Evolutionary conservation across 2,797 vertebrate genomes (phyloP).

Genomic region (Helostoma temminkii): DNA sequence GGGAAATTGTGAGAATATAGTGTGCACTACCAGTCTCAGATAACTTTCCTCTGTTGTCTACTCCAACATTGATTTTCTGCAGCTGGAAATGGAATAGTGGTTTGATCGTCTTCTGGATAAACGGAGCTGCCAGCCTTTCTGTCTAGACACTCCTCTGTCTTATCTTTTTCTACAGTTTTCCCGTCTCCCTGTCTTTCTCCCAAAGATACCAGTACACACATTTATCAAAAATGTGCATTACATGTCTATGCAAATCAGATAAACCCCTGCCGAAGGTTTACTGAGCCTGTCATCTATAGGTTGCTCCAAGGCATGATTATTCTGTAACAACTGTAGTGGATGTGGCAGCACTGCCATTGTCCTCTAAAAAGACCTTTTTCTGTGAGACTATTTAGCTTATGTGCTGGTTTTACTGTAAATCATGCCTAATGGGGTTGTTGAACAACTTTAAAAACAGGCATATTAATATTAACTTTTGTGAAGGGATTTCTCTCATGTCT

Average conservation of each 20-base stretch:
- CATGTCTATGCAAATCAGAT: slow-evolving; percentile 64
- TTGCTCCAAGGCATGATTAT: slow-evolving; percentile 61
- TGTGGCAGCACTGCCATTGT: not conserved
- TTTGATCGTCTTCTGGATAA: slow-evolving; percentile 55
- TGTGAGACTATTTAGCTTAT: not conserved
- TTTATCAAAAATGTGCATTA: slow-evolving; percentile 45
- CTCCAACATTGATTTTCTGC: slow-evolving; percentile 54
- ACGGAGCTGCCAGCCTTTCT: slow-evolving; percentile 27
- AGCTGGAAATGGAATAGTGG: slow-evolving; percentile 28
- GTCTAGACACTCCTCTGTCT: slow-evolving; percentile 9
- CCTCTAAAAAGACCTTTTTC: slow-evolving; percentile 24
- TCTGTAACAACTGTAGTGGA: slow-evolving; percentile 20
- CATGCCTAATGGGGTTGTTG: slow-evolving; percentile 6
- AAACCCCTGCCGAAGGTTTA: slow-evolving; percentile 42
- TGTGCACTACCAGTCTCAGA: slow-evolving; percentile 33
- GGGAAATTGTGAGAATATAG: slow-evolving; percentile 30
- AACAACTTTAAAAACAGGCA: no score
- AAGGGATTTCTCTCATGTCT: not conserved
- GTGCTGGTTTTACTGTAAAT: not conserved
- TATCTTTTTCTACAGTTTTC: slow-evolving; percentile 31
- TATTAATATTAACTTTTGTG: no score
- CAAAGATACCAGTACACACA: not conserved
- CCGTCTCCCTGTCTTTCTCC: slow-evolving; percentile 12
- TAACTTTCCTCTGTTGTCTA: slow-evolving; percentile 42
- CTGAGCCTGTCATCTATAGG: slow-evolving; percentile 49